Evolutionary conservation across 2,888 invertebrate genomes (phyloP).

Genomic region (Platypus cylindrus): DNA sequence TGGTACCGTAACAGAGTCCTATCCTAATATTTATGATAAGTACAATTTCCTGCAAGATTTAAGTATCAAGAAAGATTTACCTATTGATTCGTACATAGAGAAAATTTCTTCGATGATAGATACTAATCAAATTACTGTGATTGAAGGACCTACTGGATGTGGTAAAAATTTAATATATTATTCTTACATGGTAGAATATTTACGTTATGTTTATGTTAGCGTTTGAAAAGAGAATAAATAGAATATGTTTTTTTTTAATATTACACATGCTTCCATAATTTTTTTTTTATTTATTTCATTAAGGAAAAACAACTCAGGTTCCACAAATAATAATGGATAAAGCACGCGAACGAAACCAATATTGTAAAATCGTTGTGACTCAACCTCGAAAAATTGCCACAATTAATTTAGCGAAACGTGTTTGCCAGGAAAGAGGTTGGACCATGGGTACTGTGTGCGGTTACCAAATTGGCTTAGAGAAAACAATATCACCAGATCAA

Average conservation of each 20-base stretch:
- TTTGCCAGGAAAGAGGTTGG: slow-evolving; percentile 76
- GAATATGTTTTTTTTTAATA: background rate
- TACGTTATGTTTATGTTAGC: background rate
- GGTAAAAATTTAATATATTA: slow-evolving; percentile 5
- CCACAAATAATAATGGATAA: slow-evolving; percentile 89
- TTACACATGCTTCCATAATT: background rate
- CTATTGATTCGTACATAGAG: slow-evolving; percentile 22
- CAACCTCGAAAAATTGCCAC: slow-evolving; percentile 92
- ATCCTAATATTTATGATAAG: slow-evolving; percentile 19
- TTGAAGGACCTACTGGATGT: slow-evolving; percentile 41
- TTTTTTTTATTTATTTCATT: background rate
- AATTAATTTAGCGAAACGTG: slow-evolving; percentile 74
- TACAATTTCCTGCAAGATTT: slow-evolving; percentile 20
- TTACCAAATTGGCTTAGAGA: slow-evolving; percentile 73
- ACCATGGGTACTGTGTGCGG: slow-evolving; percentile 71
- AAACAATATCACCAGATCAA: slow-evolving; percentile 49
- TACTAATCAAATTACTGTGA: slow-evolving; percentile 60
- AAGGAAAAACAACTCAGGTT: slow-evolving; percentile 86
- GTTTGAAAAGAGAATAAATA: background rate
- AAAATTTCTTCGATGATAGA: slow-evolving; percentile 59
- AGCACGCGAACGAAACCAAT: slow-evolving; percentile 44
- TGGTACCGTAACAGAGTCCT: slow-evolving; percentile 13
- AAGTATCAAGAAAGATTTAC: slow-evolving; percentile 21
- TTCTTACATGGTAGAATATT: background rate
- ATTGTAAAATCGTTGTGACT: slow-evolving; percentile 82